These are phyloP conservation scores for Myripristis jacobus DNA, from an alignment of 2,797 vertebrate genomes.

Conservation along the genomic window DNA sequence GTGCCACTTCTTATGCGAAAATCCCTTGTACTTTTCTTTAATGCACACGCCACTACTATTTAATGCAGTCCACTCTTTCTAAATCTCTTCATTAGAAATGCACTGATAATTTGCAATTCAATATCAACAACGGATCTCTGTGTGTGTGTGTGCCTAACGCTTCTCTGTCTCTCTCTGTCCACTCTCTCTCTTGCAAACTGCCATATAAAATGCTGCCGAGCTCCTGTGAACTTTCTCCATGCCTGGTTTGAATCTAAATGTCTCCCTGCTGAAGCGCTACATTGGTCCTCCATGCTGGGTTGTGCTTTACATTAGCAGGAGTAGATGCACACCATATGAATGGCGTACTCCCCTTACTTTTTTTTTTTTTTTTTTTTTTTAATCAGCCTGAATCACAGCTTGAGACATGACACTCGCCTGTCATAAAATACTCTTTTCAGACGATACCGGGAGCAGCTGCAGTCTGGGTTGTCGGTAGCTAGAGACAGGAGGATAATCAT, in stretches of 20 bases:
- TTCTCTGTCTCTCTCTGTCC: conserved; percentile 1
- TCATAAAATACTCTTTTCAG: conserved; percentile 9
- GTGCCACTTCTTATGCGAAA: conserved; percentile 44
- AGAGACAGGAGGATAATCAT: conserved; percentile 41
- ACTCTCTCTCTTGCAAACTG: neutral
- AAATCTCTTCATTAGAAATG: conserved; percentile 55
- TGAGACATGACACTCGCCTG: conserved; percentile 1
- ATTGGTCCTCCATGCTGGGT: neutral
- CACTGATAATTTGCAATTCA: conserved; percentile 59
- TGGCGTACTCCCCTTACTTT: neutral
- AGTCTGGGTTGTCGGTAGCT: conserved; percentile 15
- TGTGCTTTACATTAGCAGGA: neutral
- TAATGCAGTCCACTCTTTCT: conserved; percentile 39
- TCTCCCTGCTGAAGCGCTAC: neutral
- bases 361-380: too few relatives aligned
- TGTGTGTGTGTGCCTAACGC: conserved; percentile 16
- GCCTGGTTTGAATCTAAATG: conserved; percentile 41
- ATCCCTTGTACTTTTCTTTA: conserved; percentile 37
- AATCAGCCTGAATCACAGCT: neutral
- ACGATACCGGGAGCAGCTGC: neutral
- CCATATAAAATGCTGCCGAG: conserved; percentile 33
- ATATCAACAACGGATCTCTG: conserved; percentile 34
- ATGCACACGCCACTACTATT: conserved; percentile 23
- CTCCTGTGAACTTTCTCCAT: conserved; percentile 4
- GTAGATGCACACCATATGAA: neutral